Percentiles rank a stretch among this genome's conserved stretches.
phyloP scores from a whole-genome alignment of 2,888 invertebrate genomes.

The Arctia plantaginis region DNA sequence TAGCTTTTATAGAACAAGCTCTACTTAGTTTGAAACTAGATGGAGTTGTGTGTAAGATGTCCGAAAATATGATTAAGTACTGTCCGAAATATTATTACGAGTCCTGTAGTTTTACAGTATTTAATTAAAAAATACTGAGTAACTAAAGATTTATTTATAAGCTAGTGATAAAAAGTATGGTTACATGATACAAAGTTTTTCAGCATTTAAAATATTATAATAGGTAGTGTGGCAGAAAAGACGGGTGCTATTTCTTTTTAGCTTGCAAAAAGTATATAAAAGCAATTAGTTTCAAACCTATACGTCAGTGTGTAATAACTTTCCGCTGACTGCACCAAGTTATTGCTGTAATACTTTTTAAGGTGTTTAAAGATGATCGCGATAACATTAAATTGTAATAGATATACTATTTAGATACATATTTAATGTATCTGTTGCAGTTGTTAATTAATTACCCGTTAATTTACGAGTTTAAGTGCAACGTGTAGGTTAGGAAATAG shows the following conservation, averaged over 20 bases:
- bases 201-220: background rate
- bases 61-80: too few relatives aligned
- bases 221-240: background rate
- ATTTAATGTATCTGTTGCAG: background rate
- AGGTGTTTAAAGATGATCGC: background rate
- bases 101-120: too few relatives aligned
- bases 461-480: background rate
- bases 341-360: background rate
- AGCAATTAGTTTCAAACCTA: background rate
- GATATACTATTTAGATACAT: background rate
- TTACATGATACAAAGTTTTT: background rate
- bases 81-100: too few relatives aligned
- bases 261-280: background rate
- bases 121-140: too few relatives aligned
- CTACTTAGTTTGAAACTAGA: too few relatives aligned
- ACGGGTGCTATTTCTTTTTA: background rate
- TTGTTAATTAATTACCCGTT: background rate
- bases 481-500: background rate
- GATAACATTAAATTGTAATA: background rate
- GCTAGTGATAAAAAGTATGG: too few relatives aligned
- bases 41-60: too few relatives aligned
- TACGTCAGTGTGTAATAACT: background rate
- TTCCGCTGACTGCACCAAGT: background rate
- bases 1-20: too few relatives aligned
- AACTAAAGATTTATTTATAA: too few relatives aligned